A percentile compares a stretch with the other conserved stretches of the same genome.
phyloP scores from a whole-genome alignment of 2,888 invertebrate species.

The Galerucella pusilla region DNA sequence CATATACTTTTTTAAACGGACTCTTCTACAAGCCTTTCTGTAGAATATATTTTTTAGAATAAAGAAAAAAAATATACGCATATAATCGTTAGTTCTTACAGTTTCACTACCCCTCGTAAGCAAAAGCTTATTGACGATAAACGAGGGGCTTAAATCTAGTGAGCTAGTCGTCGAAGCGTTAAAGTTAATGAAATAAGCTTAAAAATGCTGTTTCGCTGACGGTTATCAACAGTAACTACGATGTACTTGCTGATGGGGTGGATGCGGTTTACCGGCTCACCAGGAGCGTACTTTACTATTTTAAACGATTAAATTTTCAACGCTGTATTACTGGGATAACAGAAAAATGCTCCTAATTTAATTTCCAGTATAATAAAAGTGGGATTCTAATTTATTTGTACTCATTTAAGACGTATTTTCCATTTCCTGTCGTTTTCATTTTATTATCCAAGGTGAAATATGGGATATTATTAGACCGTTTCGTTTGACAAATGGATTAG shows the following conservation, averaged over 20 bases:
- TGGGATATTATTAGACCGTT: too few relatives aligned
- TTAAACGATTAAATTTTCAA: neutral
- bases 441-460: too few relatives aligned
- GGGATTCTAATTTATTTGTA: neutral
- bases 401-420: neutral
- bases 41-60: neutral
- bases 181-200: conserved; percentile 50
- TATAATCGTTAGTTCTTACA: neutral
- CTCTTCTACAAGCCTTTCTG: too few relatives aligned
- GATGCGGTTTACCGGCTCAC: conserved; percentile 24
- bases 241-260: conserved; percentile 26
- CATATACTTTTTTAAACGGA: too few relatives aligned
- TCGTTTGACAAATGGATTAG: too few relatives aligned
- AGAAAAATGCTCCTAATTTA: too few relatives aligned
- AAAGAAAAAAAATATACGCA: neutral
- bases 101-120: conserved; percentile 19
- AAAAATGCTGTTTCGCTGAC: conserved; percentile 42
- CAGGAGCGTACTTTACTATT: conserved; percentile 11
- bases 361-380: too few relatives aligned
- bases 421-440: too few relatives aligned
- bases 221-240: conserved; percentile 40
- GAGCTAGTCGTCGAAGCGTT: conserved; percentile 47
- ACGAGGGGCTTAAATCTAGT: conserved; percentile 32
- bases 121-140: conserved; percentile 24
- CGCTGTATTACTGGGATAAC: too few relatives aligned